Evolutionary conservation across 1,140 invertebrate genomes (phyloP), one percentile per base, ranked within the genome.

Genomic region (Marisa cornuarietis): DNA sequence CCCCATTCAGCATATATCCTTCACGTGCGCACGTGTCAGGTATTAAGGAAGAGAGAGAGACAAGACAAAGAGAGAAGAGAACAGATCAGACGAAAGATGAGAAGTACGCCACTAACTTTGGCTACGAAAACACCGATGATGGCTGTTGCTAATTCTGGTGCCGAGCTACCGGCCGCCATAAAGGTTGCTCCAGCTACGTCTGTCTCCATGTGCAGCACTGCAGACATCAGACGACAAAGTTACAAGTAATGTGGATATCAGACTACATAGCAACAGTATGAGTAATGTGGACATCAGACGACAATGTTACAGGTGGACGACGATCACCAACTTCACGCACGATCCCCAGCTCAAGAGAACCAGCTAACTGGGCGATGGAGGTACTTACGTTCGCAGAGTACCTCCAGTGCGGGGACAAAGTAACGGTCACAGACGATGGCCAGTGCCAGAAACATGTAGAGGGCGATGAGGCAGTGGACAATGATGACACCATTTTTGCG

Each of bases 111-210:
- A 58, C 54, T 8, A 2, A 93, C 92, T 88, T 98, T 95, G 8
- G 97, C 96, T 76, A 98, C 95, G 91, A 99, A 98, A 8, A 98
- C 97, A 4, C 96, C 97, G 83, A 98, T 98, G n/a, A 98, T 93
- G 52, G 98, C 95, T 0, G 97, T 98, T 3, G 97, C 97, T 71
- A 99, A 89, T 91, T 98, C 97, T 0, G 97, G 97, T 0, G 97
- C 97, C 0, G 96, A 98, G 85, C 96, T 52, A 95, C 96, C 52
- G 94, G 95, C 84, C 96, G 92, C 91, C 92, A 92, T 92, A 78
- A 92, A 91, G 13, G 92, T 92, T 13, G 92, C 92, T 26, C 92
- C 92, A 22, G 91, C 91, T 24, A 92, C 89, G 88, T 92, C 92
- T 20, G 87, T 80, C 65, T 91, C 87, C 22, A 92, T 83, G 66